phyloP scores from a whole-genome alignment of 2,888 invertebrate species.

The Phytoseiulus persimilis region DNA sequence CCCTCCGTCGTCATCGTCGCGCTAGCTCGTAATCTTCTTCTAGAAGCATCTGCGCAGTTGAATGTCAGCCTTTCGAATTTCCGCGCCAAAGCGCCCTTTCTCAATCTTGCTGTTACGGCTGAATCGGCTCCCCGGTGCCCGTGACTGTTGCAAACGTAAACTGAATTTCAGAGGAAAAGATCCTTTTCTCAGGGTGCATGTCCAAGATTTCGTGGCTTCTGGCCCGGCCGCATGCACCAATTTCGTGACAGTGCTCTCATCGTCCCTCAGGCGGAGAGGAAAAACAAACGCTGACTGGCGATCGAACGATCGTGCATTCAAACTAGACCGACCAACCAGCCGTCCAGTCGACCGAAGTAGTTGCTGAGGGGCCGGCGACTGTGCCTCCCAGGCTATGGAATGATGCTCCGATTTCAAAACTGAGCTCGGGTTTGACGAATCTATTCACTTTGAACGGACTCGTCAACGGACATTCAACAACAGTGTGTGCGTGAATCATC shows the following conservation, averaged over 20 bases:
- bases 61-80: background rate
- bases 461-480: background rate
- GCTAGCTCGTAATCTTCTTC: background rate
- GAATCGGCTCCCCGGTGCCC: background rate
- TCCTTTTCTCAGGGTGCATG: background rate
- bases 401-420: background rate
- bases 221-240: no score
- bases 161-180: background rate
- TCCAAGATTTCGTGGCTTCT: background rate
- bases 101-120: background rate
- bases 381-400: background rate
- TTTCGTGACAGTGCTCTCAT: background rate
- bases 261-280: background rate
- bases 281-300: background rate
- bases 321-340: background rate
- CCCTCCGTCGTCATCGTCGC: background rate
- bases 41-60: background rate
- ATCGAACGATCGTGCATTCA: background rate
- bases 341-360: background rate
- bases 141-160: constrained; percentile 5
- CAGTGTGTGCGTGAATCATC: background rate
- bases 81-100: background rate
- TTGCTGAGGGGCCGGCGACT: background rate
- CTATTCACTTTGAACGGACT: background rate
- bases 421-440: background rate